Percentiles rank a stretch among this genome's conserved stretches.
These are phyloP conservation scores for Elanus axillaris DNA, from an alignment of 2,113 vertebrate species.

Conservation along the genomic window DNA sequence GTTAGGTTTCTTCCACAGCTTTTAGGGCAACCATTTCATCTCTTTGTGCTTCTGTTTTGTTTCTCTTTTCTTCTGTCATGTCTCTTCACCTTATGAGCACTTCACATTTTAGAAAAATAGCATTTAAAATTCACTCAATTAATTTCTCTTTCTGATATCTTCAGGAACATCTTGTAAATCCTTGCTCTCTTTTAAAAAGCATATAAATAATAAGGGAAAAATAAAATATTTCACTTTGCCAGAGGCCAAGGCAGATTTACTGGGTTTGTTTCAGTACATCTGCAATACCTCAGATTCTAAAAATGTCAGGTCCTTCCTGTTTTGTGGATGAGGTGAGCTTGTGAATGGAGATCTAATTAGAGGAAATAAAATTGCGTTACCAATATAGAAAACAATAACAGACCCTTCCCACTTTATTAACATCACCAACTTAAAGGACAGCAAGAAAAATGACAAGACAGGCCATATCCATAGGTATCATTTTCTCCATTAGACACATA, in stretches of 20 bases:
- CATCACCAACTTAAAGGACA: neutral
- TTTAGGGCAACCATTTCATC: neutral
- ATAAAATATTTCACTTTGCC: neutral
- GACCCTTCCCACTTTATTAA: neutral
- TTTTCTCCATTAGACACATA: neutral
- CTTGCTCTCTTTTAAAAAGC: neutral
- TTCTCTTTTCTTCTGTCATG: neutral
- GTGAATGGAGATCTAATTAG: neutral
- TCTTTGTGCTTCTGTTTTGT: neutral
- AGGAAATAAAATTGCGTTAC: neutral
- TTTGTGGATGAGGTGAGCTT: neutral
- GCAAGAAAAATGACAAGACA: neutral
- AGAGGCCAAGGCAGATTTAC: neutral
- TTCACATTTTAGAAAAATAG: neutral
- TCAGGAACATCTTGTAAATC: neutral
- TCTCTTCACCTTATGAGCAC: neutral
- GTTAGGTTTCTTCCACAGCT: fast-evolving
- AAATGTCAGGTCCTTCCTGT: neutral
- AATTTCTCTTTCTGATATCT: neutral
- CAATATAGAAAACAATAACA: neutral
- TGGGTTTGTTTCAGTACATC: neutral
- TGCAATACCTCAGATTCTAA: neutral
- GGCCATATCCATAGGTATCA: fast-evolving
- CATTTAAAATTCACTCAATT: neutral
- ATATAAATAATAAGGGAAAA: neutral